phyloP scores from a whole-genome alignment of 2,888 invertebrate genomes.

The Hybos culiciformis region DNA sequence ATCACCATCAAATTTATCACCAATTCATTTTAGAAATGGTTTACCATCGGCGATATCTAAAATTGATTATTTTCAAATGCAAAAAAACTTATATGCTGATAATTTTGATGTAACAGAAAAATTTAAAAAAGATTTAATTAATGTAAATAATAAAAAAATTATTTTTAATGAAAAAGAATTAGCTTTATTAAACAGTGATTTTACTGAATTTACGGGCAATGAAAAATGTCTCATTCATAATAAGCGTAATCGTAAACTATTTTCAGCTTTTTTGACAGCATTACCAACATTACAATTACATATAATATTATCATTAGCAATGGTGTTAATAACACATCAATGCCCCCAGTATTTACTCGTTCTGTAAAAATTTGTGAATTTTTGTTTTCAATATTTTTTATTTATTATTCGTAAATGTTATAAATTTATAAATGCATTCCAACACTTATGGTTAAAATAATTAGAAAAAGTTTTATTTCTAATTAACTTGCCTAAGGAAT shows the following conservation, averaged over 20 bases:
- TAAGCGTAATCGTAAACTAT: constrained; percentile 9
- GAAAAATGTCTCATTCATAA: constrained; percentile 4
- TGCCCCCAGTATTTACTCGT: constrained; percentile 40
- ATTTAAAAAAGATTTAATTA: constrained; percentile 14
- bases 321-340: constrained; percentile 51
- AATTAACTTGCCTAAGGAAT: too few species aligned
- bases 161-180: neutral
- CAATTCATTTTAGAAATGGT: neutral
- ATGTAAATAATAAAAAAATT: constrained; percentile 11
- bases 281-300: constrained; percentile 45
- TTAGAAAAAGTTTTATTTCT: too few species aligned
- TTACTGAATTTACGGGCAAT: neutral
- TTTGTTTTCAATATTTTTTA: too few species aligned
- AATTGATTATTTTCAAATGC: constrained; percentile 10
- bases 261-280: constrained; percentile 14
- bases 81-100: constrained; percentile 9
- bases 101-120: constrained; percentile 10
- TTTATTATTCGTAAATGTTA: too few species aligned
- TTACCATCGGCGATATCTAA: constrained; percentile 4
- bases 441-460: too few species aligned
- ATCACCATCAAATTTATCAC: neutral
- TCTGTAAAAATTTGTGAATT: constrained; percentile 11
- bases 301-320: constrained; percentile 49
- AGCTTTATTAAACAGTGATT: neutral
- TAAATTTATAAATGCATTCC: too few species aligned